phyloP scores from a whole-genome alignment of 1,140 invertebrate species.

The Pseudomyrmex sp. region DNA sequence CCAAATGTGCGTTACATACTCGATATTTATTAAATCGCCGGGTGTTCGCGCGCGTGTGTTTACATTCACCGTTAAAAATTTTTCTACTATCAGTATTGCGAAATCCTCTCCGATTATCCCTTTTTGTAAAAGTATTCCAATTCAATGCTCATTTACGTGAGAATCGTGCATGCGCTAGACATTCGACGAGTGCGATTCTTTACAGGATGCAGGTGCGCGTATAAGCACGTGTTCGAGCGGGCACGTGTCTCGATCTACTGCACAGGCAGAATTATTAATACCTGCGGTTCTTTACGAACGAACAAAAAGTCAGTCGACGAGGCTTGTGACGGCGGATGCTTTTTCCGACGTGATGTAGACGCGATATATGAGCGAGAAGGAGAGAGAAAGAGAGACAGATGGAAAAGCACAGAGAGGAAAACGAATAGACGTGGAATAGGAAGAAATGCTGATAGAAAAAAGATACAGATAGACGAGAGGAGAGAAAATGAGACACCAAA shows the following conservation, averaged over 20 bases:
- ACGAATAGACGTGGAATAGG: constrained; percentile 37
- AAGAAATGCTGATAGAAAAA: constrained; percentile 54
- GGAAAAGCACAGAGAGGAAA: neutral
- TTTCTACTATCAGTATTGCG: neutral
- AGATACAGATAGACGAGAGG: constrained; percentile 35
- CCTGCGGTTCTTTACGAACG: constrained; percentile 47
- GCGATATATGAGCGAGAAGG: constrained; percentile 15
- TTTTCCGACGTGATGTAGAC: constrained; percentile 25
- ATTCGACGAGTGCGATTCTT: constrained; percentile 49
- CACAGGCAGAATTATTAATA: constrained; percentile 54
- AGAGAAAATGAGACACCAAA: constrained; percentile 57
- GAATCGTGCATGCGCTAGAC: constrained; percentile 52
- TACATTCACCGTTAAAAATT: neutral
- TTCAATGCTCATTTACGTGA: constrained; percentile 56
- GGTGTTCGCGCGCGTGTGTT: neutral
- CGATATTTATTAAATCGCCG: constrained; percentile 14
- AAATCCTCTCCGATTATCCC: neutral
- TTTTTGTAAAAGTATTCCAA: constrained; percentile 43
- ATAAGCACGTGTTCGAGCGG: constrained; percentile 29
- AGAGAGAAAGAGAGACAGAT: neutral
- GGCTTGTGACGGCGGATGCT: constrained; percentile 39
- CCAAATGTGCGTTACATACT: too few relatives aligned
- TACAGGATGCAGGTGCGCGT: constrained; percentile 6
- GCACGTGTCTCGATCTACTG: constrained; percentile 39
- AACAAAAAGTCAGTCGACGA: constrained; percentile 47